Conservation (phyloP, 2,888 invertebrate genomes). For the Callosobruchus maculatus region DNA sequence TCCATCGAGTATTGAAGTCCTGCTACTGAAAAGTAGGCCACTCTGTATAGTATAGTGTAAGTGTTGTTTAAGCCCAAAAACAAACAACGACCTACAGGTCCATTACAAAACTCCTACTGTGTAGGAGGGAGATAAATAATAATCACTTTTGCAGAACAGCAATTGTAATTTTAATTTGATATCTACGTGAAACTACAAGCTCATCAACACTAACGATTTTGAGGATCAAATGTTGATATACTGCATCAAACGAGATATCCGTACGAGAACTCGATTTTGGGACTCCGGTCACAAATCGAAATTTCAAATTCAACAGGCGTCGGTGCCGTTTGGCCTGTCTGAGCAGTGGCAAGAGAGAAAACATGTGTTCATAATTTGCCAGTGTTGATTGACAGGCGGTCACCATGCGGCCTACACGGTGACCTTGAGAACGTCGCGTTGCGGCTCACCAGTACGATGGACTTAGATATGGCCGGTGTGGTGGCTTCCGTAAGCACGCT, state of each 20-base stretch:
- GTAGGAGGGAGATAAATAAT: too few relatives aligned
- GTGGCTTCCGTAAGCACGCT: background rate
- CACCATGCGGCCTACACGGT: background rate
- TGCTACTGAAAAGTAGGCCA: too few relatives aligned
- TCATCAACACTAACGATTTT: too few relatives aligned
- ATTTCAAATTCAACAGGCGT: background rate
- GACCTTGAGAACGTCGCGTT: background rate
- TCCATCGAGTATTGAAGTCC: too few relatives aligned
- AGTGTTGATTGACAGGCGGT: background rate
- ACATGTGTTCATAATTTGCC: background rate
- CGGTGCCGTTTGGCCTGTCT: background rate
- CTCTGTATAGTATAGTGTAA: too few relatives aligned
- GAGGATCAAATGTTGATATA: too few relatives aligned
- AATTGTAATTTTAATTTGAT: too few relatives aligned
- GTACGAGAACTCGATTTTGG: background rate
- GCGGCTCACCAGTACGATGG: background rate
- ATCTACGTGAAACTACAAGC: too few relatives aligned
- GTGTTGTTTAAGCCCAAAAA: too few relatives aligned
- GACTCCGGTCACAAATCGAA: background rate
- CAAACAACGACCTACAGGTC: too few relatives aligned
- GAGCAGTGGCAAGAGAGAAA: background rate
- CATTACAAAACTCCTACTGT: too few relatives aligned
- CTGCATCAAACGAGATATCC: background rate
- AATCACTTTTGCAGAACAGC: too few relatives aligned
- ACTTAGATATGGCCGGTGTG: background rate